A percentile compares a stretch with the other conserved stretches of the same genome.
Conservation (phyloP, 1,140 invertebrate genomes). For the Neotoxoptera formosana region DNA sequence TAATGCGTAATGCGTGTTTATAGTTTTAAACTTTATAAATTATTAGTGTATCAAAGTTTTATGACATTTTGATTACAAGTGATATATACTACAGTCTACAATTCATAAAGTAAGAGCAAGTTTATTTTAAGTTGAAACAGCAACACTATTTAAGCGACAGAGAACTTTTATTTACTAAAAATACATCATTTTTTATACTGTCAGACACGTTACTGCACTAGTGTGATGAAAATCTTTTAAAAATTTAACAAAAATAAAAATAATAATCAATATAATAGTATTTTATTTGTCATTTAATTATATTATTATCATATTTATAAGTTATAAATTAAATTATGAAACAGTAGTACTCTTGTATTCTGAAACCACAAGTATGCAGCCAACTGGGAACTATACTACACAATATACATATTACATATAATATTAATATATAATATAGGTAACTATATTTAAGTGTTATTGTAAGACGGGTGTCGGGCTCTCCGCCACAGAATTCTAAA, state of each 20-base stretch:
- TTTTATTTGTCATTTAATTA: neutral
- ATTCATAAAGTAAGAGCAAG: neutral
- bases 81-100: too few relatives aligned
- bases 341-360: neutral
- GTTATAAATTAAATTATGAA: neutral
- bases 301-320: neutral
- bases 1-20: neutral
- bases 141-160: neutral
- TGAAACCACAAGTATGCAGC: neutral
- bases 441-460: neutral
- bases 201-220: too few relatives aligned
- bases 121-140: neutral
- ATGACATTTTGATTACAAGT: too few relatives aligned
- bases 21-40: neutral
- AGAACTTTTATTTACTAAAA: neutral
- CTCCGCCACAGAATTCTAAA: too few relatives aligned
- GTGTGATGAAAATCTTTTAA: neutral
- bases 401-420: neutral
- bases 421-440: neutral
- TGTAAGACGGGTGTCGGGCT: neutral
- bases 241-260: neutral
- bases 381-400: neutral
- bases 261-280: neutral
- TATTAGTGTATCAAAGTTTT: neutral
- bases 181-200: too few relatives aligned